Percentiles rank a stretch among this genome's conserved stretches.
Conservation (phyloP, 2,888 invertebrate species). For the Mimumesa dahlbomi region DNA sequence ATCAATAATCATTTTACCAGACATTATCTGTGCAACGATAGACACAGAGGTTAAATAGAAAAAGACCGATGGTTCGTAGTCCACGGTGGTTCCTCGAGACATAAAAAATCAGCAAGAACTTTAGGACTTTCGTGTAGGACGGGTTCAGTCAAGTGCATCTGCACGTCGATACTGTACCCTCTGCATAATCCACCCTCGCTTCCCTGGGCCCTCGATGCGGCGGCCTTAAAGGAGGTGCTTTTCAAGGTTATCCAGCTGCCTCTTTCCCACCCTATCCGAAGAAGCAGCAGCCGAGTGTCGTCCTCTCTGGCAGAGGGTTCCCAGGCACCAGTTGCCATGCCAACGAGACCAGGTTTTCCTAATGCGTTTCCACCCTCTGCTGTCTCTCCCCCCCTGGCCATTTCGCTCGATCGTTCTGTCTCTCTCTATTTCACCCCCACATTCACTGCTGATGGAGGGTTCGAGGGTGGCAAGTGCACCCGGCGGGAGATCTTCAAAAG, state of each 20-base stretch:
- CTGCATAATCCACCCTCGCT: conserved; percentile 39
- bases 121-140: conserved; percentile 8
- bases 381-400: conserved; percentile 19
- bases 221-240: conserved; percentile 59
- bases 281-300: conserved; percentile 53
- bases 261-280: conserved; percentile 34
- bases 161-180: conserved; percentile 56
- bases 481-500: conserved; percentile 64
- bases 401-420: too few species aligned
- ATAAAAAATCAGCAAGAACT: neutral
- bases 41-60: too few species aligned
- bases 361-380: conserved; percentile 37
- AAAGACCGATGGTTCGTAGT: too few species aligned
- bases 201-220: conserved; percentile 35
- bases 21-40: too few species aligned
- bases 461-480: conserved; percentile 62
- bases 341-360: conserved; percentile 63
- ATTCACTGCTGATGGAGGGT: conserved; percentile 48
- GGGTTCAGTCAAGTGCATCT: conserved; percentile 33
- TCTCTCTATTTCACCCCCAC: conserved; percentile 41
- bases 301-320: conserved; percentile 44
- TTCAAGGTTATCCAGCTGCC: conserved; percentile 65
- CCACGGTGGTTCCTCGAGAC: too few species aligned
- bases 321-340: conserved; percentile 66
- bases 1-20: too few species aligned